Evolutionary conservation across 2,888 invertebrate species (phyloP), one percentile per base, ranked within the genome.

Genomic region (Spilarctia lutea): DNA sequence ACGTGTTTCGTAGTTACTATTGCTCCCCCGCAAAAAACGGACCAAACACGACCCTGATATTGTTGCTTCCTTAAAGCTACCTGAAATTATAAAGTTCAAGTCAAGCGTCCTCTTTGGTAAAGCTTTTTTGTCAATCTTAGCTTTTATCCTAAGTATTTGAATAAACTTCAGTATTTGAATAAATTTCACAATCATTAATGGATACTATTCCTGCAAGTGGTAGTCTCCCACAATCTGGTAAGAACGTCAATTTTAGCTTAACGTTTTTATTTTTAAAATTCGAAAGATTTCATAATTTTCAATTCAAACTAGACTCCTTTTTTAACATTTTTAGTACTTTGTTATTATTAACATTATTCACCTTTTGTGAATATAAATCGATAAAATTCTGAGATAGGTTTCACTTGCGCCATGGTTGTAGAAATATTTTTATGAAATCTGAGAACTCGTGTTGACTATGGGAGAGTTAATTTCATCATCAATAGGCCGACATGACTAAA

Each of bases 1-100:
- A 74, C 30, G 48, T 74, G 70, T 18, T 0, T 65, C 1, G 56
- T 56, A 16, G 74, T 74, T 16, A 74, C 63, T n/a, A 74, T 65
- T 13, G 74, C 48, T 42, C 74, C 74, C 30, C 74, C 74, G 42
- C 74, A 74, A 56, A 74, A 73, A n/a, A 39, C 33, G 3, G n/a
- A 24, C 73, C 73, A 73, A 11, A 27, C 13, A 33, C 45, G 42
- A 16, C 73, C 73, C 18, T 35, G 13, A 35, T 8, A 33, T 16
- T 11, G 11, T 48, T 27, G 1, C 63, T 30, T 45, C 20, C 74
- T 69, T 42, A 74, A 8, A 16, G 35, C 70, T n/a, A 74, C 74
- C 74, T 74, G 33, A 10, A 74, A 70, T 16, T 16, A 60, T 6
- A 27, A 30, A 30, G 60, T 7, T 4, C 27, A 56, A 13, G 11